Base-by-base conservation (phyloP, 2,888 invertebrate genomes). In the Rhogogaster chlorosoma region DNA sequence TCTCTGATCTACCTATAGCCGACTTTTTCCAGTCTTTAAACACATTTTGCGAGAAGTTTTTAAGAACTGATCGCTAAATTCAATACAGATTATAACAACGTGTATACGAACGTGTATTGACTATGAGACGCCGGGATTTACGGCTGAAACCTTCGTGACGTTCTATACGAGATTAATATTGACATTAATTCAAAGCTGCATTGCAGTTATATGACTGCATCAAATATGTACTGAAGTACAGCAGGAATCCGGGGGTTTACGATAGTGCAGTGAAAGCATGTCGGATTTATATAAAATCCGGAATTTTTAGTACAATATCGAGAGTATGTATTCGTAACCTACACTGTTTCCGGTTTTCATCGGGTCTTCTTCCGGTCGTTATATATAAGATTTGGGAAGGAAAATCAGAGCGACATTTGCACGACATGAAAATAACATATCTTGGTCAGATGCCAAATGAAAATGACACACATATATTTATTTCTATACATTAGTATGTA, bases 401-500 rank as follows among this genome's bases (percentile, higher is more conserved):
- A 32, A 77, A 77, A 77, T 77, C 77, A 49, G 7, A 32, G 29
- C 53, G 15, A 77, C 77, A 18, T n/a, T 73, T 49, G 29, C 18
- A 29, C 5, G 36, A 29, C 29, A n/a, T 78, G 45, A 12, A 78
- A 57, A 38, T 57, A 61, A 80, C n/a, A 57, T 26, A 38, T 36
- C 12, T 80, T 80, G 61, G 80, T 61, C 22, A 36, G 15, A 10
- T 22, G 36, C 80, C 80, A 80, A 61, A 80, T 80, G 80, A 80
- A 80, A 77, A 77, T 53, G 32, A 26, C 4, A 26, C n/a, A 15
- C 22, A 5, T 18, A 38, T 38, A 71, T 4, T 29, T 7, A 22
- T 18, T 38, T 64, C 9, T 12, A 64, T 3, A 64, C 26, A 2
- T n/a, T 22, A 57, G 26, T 67, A 67, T 26, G 5, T 6, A 67